phyloP scores from a whole-genome alignment of 1,140 invertebrate species.

The Zelostemma sp. region DNA sequence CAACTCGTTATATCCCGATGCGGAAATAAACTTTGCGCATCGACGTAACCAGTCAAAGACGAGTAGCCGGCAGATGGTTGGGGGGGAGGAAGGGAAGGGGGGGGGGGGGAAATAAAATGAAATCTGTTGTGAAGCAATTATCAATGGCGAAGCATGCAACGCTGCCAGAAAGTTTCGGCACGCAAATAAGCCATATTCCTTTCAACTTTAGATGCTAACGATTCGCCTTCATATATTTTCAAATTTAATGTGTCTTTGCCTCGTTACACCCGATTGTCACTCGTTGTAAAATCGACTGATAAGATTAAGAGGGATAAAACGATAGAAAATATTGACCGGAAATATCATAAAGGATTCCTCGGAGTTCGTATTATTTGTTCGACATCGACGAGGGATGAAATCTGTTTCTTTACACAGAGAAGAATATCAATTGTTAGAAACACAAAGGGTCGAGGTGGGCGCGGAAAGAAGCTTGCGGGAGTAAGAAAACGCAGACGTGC shows the following conservation, averaged over 20 bases:
- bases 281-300: not conserved
- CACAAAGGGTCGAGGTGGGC: slow-evolving; percentile 64
- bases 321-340: slow-evolving; percentile 22
- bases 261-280: slow-evolving; percentile 50
- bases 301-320: too few relatives aligned
- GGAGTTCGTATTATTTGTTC: slow-evolving; percentile 65
- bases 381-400: slow-evolving; percentile 64
- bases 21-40: slow-evolving; percentile 52
- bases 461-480: slow-evolving; percentile 42
- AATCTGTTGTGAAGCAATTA: slow-evolving; percentile 69
- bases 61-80: slow-evolving; percentile 38
- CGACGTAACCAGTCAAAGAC: slow-evolving; percentile 50
- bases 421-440: slow-evolving; percentile 72
- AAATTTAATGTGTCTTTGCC: slow-evolving; percentile 61
- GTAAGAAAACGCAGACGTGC: slow-evolving; percentile 49
- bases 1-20: slow-evolving; percentile 49
- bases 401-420: slow-evolving; percentile 69
- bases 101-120: slow-evolving; percentile 60
- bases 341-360: slow-evolving; percentile 53
- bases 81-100: too few relatives aligned
- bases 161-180: slow-evolving; percentile 66
- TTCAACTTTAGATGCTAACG: slow-evolving; percentile 62
- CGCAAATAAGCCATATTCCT: slow-evolving; percentile 71
- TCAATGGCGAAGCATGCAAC: slow-evolving; percentile 67
- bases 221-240: slow-evolving; percentile 54